Base-by-base conservation (phyloP, 1,140 invertebrate species). In the Lucilia sericata region DNA sequence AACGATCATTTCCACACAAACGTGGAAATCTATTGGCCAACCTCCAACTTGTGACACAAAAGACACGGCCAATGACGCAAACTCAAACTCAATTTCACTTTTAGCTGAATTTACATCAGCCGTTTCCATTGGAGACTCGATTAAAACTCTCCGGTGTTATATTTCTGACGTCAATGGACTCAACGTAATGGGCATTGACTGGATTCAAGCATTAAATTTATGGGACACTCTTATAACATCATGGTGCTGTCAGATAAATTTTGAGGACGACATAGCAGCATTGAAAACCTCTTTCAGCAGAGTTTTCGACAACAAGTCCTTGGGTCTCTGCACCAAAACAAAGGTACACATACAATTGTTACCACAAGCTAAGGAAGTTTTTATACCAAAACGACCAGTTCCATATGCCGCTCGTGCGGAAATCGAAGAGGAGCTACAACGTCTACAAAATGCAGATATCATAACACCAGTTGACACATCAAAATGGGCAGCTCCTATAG, bases 111-210 rank as follows among this genome's bases (percentile, higher is more conserved):
- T 49, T 49, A 14, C 9, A 12, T 49, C 9, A 9, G 49, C 9
- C 1, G 49, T 49, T 14, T 12, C 49, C 13, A 49, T 49, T 14
- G 49, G 49, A 12, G 49, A 49, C 13, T 12, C 49, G 13, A 49
- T 14, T 12, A 49, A 49, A 9, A 49, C 49, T 12, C 49, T 49
- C 13, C 49, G 13, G 13, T 49, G 49, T 14, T 49, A 49, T 49
- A 49, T 49, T 5, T 49, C 49, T 49, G 49, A 49, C 5, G 49
- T 49, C 9, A n/a, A 21, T 10, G 9, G 10, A 25, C 21, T 74
- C 19, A 74, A 74, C 25, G 21, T 74, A 74, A 25, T 74, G 70
- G 21, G 70, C 70, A 74, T 74, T 25, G 70, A 74, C 21, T 74
- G 19, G 70, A 74, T 74, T 74, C 10, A 74, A 25, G 12, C 49